A percentile compares a stretch with the other conserved stretches of the same genome.
Evolutionary conservation across 30 jellyfish, hydroid and myxozoan genomes (phyloP).

Genomic region (Phacellophora camtschatica): DNA sequence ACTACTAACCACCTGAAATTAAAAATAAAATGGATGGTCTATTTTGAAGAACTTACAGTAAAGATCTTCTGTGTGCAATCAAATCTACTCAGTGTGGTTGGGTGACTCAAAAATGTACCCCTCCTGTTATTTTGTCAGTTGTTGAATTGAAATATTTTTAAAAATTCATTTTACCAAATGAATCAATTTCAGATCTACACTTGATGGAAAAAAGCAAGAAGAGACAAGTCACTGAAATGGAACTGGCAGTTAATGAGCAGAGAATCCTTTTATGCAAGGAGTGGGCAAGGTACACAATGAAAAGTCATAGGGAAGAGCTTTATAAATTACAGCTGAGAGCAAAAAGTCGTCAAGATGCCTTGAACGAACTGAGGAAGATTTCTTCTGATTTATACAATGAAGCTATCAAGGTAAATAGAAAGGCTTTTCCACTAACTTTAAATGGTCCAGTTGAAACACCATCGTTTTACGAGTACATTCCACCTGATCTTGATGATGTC

Average conservation of each 20-base stretch:
- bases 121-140: too few species aligned
- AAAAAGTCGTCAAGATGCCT: conserved; percentile 80
- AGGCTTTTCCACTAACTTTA: conserved; percentile 71
- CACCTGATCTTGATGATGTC: conserved; percentile 90
- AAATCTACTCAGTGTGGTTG: too few species aligned
- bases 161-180: too few species aligned
- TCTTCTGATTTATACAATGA: conserved; percentile 68
- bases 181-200: conserved; percentile 60
- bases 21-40: too few species aligned
- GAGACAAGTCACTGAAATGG: conserved; percentile 37
- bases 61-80: too few species aligned
- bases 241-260: conserved; percentile 64
- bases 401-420: conserved; percentile 74
- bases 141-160: too few species aligned
- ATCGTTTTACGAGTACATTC: conserved; percentile 68
- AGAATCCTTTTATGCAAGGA: conserved; percentile 73
- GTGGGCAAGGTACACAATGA: conserved; percentile 85
- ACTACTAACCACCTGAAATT: too few species aligned
- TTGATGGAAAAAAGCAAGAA: conserved; percentile 63
- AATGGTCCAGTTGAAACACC: conserved; percentile 94
- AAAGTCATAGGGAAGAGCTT: conserved; percentile 62
- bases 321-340: conserved; percentile 60
- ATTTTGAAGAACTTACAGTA: too few species aligned
- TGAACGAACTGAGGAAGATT: conserved; percentile 77
- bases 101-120: too few species aligned